Evolutionary conservation across 2,797 vertebrate species (phyloP).

Genomic region (Telmatherina bonti): DNA sequence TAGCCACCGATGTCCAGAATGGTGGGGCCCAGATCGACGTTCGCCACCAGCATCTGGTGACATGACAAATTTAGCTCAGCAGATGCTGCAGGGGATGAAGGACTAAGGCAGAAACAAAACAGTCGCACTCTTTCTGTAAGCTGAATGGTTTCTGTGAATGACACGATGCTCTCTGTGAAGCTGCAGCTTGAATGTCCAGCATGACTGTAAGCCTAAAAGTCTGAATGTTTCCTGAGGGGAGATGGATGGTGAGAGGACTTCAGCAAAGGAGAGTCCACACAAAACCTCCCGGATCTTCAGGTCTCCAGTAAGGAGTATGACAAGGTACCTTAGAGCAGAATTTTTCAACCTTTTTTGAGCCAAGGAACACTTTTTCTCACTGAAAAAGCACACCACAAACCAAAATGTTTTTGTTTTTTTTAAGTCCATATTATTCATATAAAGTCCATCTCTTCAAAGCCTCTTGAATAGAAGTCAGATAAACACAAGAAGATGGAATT

Average conservation of each 20-base stretch:
- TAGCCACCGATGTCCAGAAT: constrained; percentile 95
- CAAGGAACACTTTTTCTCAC: no score
- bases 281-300: neutral
- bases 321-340: no score
- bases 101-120: neutral
- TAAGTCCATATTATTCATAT: no score
- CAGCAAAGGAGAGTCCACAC: neutral
- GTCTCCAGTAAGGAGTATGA: no score
- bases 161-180: neutral
- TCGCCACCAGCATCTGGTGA: constrained; percentile 90
- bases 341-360: no score
- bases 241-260: neutral
- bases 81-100: neutral
- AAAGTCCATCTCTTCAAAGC: no score
- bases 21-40: constrained; percentile 96
- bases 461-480: no score
- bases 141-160: no score
- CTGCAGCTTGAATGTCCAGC: neutral
- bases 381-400: no score
- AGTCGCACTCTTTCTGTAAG: neutral
- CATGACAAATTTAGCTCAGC: neutral
- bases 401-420: no score
- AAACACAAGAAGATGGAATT: no score
- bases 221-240: neutral
- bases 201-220: neutral